Base-by-base conservation (phyloP, 2,113 vertebrate genomes). In the Phoenicopterus ruber region DNA sequence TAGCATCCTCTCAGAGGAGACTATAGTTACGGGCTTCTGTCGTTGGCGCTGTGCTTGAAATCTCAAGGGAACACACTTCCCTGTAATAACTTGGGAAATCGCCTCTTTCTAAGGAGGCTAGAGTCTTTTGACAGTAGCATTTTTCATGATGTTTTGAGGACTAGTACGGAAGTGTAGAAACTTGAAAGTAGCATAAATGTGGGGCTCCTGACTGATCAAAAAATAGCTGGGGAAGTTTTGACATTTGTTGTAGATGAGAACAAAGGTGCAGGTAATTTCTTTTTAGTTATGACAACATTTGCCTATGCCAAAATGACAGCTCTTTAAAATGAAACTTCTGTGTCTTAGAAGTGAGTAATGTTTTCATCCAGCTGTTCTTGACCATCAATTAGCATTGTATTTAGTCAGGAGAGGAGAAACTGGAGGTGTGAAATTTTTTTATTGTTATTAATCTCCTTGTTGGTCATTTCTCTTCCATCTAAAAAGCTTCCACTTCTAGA, bases 331-430 rank as follows among this genome's bases (percentile, higher is more conserved):
- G 40, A 22, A 62, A 58, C 73, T 80, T 80, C 44, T 59, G 12
- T 91, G 28, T 82, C 55, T 83, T 90, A 47, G 74, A 95, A 94
- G 88, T 57, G 66, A 93, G 66, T 19, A 63, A 38, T 88, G 9
- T 65, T 88, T 89, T 86, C 84, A 89, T 87, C 38, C 52, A 93
- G 83, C 72, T 95, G 57, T 67, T 96, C 18, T 13, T 83, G 86
- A 69, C 71, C 29, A 79, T 67, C 72, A 69, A 58, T 90, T 87
- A 91, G 77, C 36, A 72, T 84, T 61, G 44, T 69, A 42, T 77
- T 93, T 93, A 93, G 52, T 58, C 67, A 87, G 90, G 38, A 71
- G 40, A 70, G 44, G 28, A 96, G 66, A 78, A 96, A 82, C 59
- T 20, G 16, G 69, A 70, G 14, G 28, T 89, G 36, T 55, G 47